Conservation (phyloP, 2,888 invertebrate genomes). For the Macropis europaea region DNA sequence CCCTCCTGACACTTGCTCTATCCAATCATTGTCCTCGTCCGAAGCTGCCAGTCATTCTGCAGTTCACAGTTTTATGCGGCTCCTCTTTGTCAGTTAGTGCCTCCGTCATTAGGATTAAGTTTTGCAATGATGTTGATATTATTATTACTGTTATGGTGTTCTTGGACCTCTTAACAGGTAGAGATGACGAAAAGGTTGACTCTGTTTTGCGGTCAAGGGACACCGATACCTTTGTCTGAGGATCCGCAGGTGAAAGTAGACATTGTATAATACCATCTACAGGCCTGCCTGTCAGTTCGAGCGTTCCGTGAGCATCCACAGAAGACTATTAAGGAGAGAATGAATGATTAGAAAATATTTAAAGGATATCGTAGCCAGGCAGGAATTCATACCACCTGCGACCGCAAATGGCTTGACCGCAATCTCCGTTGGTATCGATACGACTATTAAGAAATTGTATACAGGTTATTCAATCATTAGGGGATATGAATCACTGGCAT, state of each 20-base stretch:
- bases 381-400: constrained; percentile 34
- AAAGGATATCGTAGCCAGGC: constrained; percentile 29
- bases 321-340: neutral
- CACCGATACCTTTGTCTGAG: neutral
- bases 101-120: no score
- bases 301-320: neutral
- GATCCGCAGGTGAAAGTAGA: neutral
- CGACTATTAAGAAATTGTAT: constrained; percentile 36
- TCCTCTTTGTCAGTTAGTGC: no score
- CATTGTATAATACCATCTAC: neutral
- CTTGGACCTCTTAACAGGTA: no score
- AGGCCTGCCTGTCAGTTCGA: neutral
- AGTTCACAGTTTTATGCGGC: no score
- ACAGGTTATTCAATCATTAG: constrained; percentile 32
- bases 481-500: constrained; percentile 28
- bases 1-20: no score
- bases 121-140: no score
- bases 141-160: no score
- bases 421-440: constrained; percentile 22
- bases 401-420: constrained; percentile 42
- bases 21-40: no score
- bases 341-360: no score
- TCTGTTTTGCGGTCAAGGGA: neutral
- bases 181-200: no score
- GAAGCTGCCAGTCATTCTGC: no score